These are phyloP conservation scores for Conops quadrifasciatus DNA, from an alignment of 2,888 invertebrate genomes.

Conservation along the genomic window DNA sequence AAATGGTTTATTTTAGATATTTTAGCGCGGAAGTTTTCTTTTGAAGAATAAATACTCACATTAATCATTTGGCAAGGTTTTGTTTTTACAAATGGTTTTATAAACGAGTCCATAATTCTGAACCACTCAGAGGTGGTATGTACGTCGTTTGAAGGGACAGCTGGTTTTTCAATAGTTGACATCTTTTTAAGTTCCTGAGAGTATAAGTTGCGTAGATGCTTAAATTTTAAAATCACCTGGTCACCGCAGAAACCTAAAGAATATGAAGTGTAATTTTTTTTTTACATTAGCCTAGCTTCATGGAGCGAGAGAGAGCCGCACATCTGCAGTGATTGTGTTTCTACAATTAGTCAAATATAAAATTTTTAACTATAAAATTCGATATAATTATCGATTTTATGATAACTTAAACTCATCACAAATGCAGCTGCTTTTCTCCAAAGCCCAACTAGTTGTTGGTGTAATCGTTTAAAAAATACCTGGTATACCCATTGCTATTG, in stretches of 20 bases:
- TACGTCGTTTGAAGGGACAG: background rate
- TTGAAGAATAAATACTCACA: background rate
- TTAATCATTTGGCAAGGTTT: no score
- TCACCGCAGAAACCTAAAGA: background rate
- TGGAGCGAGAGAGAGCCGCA: background rate
- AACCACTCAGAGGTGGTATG: background rate
- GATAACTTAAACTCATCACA: no score
- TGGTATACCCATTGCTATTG: background rate
- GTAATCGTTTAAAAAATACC: background rate
- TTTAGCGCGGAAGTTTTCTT: no score
- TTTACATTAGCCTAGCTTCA: background rate
- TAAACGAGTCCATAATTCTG: background rate
- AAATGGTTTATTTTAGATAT: no score
- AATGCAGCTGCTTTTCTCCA: no score
- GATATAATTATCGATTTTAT: no score
- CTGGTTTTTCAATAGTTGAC: background rate
- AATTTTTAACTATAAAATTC: no score
- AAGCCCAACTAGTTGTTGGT: no score
- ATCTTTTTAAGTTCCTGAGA: background rate
- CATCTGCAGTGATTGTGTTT: no score
- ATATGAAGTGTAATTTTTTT: background rate
- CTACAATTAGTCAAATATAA: no score
- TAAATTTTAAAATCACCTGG: background rate
- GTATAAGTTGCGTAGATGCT: background rate
- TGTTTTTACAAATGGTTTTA: background rate